Evolutionary conservation across 2,113 vertebrate genomes (phyloP).

Genomic region (Cyprinus carpio): DNA sequence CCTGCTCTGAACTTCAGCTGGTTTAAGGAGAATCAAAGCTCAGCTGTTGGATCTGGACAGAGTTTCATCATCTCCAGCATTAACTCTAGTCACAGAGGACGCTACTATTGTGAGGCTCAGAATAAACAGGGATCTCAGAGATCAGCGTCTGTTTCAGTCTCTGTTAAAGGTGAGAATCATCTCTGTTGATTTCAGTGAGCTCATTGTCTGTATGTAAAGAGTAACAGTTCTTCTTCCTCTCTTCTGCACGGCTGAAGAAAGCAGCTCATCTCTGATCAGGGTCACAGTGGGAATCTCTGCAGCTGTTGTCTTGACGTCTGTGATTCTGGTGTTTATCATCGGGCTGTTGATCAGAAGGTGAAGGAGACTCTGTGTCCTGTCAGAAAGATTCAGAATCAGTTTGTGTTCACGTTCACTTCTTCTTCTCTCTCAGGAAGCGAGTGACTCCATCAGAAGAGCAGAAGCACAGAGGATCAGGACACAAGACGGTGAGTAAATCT

Average conservation of each 20-base stretch:
- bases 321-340: background rate
- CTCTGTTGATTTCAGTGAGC: background rate
- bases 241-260: background rate
- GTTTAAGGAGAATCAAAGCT: background rate
- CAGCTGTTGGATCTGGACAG: conserved; percentile 41
- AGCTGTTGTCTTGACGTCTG: conserved; percentile 3
- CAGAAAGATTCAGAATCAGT: background rate
- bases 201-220: background rate
- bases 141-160: background rate
- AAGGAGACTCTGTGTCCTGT: background rate
- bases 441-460: too few species aligned
- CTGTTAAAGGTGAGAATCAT: conserved; percentile 10
- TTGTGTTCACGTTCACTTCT: background rate
- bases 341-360: background rate
- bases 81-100: conserved; percentile 17
- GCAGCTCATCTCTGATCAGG: background rate
- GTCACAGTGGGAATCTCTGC: background rate
- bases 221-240: background rate
- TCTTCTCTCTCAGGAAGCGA: background rate
- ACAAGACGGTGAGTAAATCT: too few species aligned
- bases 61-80: conserved; percentile 26
- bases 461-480: too few species aligned
- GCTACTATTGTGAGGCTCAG: conserved; percentile 48
- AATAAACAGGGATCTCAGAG: conserved; percentile 38
- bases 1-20: conserved; percentile 30